Percentiles rank a stretch among this genome's conserved stretches.
Conservation (phyloP, 1,140 invertebrate species). For the Argopecten irradians region DNA sequence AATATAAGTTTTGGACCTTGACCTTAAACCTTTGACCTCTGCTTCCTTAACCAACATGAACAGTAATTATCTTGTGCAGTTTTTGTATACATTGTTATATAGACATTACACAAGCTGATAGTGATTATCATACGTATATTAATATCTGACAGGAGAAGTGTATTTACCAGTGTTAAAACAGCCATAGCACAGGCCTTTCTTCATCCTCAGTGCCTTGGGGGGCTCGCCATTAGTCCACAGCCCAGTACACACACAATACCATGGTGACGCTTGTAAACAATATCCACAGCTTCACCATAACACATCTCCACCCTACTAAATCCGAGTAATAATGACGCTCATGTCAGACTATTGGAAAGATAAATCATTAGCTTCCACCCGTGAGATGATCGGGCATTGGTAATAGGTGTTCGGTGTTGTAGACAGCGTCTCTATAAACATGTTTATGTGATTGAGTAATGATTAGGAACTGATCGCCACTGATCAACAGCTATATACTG, state of each 20-base stretch:
- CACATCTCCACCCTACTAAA: neutral
- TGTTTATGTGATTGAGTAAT: constrained; percentile 1
- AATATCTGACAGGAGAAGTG: neutral
- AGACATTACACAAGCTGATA: too few species aligned
- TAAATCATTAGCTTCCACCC: neutral
- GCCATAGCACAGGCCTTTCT: neutral
- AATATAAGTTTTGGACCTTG: too few species aligned
- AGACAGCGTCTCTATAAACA: neutral
- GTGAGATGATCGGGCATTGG: neutral
- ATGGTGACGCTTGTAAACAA: neutral
- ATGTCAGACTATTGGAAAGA: neutral
- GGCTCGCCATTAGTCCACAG: neutral
- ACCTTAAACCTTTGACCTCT: too few species aligned
- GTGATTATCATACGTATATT: too few species aligned
- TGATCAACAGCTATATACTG: too few species aligned
- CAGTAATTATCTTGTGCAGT: too few species aligned
- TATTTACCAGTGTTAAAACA: neutral
- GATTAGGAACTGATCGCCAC: neutral
- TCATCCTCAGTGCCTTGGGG: neutral
- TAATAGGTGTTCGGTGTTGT: too few species aligned
- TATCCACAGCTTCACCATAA: neutral
- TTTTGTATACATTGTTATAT: too few species aligned
- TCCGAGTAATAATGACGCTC: neutral
- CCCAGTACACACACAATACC: neutral
- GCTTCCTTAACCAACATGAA: too few species aligned